These are phyloP conservation scores for Synanthedon vespiformis DNA, from an alignment of 2,888 invertebrate genomes.

Conservation along the genomic window DNA sequence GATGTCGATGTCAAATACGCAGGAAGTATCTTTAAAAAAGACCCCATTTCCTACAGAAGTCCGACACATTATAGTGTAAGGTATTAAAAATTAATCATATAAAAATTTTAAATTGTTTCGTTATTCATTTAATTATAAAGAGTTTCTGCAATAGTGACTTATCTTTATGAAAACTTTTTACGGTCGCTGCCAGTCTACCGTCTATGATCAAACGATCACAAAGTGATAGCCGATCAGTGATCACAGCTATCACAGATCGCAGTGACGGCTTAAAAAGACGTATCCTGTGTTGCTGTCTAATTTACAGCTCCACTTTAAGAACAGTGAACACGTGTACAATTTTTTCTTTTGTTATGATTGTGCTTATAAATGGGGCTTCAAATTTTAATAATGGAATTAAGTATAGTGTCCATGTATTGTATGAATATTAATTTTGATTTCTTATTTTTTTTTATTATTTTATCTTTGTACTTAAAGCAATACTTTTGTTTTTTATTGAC, in stretches of 20 bases:
- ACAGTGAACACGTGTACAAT: constrained; percentile 14
- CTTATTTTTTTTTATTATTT: no score
- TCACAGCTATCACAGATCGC: constrained; percentile 58
- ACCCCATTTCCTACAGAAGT: no score
- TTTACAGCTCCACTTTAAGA: constrained; percentile 57
- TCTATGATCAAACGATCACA: constrained; percentile 49
- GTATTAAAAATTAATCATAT: no score
- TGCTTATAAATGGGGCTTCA: not conserved
- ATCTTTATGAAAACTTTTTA: constrained; percentile 21
- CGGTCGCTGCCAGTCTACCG: constrained; percentile 32
- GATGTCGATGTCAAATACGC: no score
- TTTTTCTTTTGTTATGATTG: constrained; percentile 23
- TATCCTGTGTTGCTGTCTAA: constrained; percentile 66
- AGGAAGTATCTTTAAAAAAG: no score
- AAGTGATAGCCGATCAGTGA: constrained; percentile 51
- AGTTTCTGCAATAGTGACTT: not conserved
- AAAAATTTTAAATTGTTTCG: no score
- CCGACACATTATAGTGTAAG: no score
- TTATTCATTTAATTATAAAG: no score
- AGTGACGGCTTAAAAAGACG: constrained; percentile 66
- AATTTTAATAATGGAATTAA: not conserved
- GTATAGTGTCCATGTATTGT: not conserved
- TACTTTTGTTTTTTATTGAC: no score
- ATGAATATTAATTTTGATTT: not conserved
- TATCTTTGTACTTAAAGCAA: no score